Evolutionary conservation across 2,888 invertebrate species (phyloP), one percentile per base, ranked within the genome.

Genomic region (Stratiomys singularior): DNA sequence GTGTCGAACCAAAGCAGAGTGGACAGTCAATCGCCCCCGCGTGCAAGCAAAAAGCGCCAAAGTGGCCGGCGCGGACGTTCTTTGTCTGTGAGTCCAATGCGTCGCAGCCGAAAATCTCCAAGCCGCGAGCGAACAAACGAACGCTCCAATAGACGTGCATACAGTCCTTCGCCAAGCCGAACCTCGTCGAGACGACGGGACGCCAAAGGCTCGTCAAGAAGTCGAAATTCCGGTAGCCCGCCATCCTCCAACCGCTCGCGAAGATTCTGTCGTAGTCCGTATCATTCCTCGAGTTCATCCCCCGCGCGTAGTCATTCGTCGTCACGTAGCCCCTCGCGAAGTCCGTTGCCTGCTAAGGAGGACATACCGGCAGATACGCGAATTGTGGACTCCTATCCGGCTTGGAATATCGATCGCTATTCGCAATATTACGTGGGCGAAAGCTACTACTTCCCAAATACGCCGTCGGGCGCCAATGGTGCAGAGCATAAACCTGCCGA

Each of bases 221-320:
- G 23, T 18, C 76, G 46, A 3, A 1, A 23, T 18, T 74, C 74
- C 7, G 28, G n/a, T 4, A 58, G 37, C 30, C 52, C 71, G 13
- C 9, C 37, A 5, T 1, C 11, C n/a, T 13, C 9, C 1, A 15
- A 1, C 0, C 15, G 28, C 4, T 5, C 18, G 27, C 18, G 23
- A 23, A 27, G 52, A 0, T 66, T 18, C 23, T 52, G 46, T 15
- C 37, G 66, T 5, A 76, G 64, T 47, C 66, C 76, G 47, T 37
- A 1, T 15, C 30, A n/a, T 2, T 25, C 25, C 58, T 84, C 85
- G 0, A 82, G 85, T 0, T 86, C 86, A 7, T 78, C 86, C 52
- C 85, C 85, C 4, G 85, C 85, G 23, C 86, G 84, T 76, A 85
- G 86, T 1, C 87, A 85, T 0, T 86, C 86, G 7, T 86, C 86